Evolutionary conservation across 2,888 invertebrate genomes (phyloP).

Genomic region (Aleiodes alternator): DNA sequence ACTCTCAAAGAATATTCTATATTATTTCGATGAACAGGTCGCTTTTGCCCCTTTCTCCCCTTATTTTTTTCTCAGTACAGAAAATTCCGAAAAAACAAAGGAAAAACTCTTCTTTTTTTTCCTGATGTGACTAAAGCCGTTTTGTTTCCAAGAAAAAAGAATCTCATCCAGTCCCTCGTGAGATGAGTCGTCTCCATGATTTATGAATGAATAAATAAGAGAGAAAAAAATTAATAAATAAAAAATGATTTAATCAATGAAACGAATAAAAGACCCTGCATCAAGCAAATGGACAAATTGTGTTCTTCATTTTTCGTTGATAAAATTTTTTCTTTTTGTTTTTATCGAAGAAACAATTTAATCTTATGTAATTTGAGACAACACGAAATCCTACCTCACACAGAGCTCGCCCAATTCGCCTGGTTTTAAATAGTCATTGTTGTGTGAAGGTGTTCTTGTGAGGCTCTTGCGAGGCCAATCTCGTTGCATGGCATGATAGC

Average conservation of each 20-base stretch:
- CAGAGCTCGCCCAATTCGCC: conserved; percentile 75
- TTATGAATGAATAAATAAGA: conserved; percentile 39
- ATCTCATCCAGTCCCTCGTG: background rate
- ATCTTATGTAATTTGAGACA: conserved; percentile 50
- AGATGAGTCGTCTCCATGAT: background rate
- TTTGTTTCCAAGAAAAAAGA: background rate
- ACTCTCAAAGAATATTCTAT: too few relatives aligned
- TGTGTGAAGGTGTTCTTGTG: conserved; percentile 65
- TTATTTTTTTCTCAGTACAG: too few relatives aligned
- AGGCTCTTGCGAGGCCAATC: conserved; percentile 43
- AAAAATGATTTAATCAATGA: conserved; percentile 35
- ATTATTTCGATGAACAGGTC: too few relatives aligned
- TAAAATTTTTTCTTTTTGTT: background rate
- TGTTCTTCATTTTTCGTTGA: conserved; percentile 3
- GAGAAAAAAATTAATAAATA: conserved; percentile 14
- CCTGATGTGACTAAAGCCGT: background rate
- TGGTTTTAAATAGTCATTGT: conserved; percentile 74
- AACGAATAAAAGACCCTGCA: conserved; percentile 39
- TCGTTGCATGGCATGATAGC: conserved; percentile 43
- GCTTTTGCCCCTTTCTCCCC: too few relatives aligned
- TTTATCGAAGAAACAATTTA: conserved; percentile 29
- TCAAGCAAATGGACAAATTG: conserved; percentile 27
- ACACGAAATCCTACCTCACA: conserved; percentile 74
- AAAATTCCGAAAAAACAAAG: too few relatives aligned
- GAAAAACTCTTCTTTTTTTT: too few relatives aligned